These are phyloP conservation scores for Ptiloglossa arizonensis DNA, from an alignment of 1,140 invertebrate genomes.

Conservation along the genomic window DNA sequence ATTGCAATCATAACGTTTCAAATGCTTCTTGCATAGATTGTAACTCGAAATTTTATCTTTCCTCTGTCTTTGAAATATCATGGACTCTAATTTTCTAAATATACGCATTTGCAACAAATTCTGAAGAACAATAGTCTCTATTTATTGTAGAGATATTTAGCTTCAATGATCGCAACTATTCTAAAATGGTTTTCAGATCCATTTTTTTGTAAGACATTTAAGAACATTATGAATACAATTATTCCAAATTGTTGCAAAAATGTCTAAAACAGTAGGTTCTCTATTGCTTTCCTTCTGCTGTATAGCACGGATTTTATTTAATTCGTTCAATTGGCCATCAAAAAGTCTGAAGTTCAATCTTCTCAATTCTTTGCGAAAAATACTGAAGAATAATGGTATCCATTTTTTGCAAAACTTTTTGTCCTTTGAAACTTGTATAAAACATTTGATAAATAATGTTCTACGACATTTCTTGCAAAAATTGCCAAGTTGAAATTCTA, in stretches of 20 bases:
- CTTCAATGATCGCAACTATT: not conserved
- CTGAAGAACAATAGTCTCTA: not conserved
- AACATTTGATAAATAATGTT: not conserved
- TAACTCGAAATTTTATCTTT: not conserved
- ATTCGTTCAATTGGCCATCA: not conserved
- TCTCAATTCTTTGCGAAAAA: not conserved
- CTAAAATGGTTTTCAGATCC: not conserved
- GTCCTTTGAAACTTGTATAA: not conserved
- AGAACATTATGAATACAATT: not conserved
- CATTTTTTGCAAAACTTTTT: conserved; percentile 1
- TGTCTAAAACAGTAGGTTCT: not conserved
- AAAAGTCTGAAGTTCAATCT: no score
- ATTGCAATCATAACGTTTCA: not conserved
- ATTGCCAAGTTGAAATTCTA: not conserved
- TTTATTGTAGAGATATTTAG: conserved; percentile 12
- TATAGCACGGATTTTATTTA: not conserved
- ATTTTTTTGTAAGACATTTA: not conserved
- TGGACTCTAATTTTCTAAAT: not conserved
- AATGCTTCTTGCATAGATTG: not conserved
- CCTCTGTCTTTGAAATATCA: not conserved
- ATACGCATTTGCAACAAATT: not conserved
- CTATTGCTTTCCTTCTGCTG: not conserved
- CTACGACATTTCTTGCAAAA: not conserved
- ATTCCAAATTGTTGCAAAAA: not conserved
- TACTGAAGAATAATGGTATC: not conserved